Evolutionary conservation across 53 echinoderm and acorn worm species (phyloP).

Genomic region (Paelopatides confundens): DNA sequence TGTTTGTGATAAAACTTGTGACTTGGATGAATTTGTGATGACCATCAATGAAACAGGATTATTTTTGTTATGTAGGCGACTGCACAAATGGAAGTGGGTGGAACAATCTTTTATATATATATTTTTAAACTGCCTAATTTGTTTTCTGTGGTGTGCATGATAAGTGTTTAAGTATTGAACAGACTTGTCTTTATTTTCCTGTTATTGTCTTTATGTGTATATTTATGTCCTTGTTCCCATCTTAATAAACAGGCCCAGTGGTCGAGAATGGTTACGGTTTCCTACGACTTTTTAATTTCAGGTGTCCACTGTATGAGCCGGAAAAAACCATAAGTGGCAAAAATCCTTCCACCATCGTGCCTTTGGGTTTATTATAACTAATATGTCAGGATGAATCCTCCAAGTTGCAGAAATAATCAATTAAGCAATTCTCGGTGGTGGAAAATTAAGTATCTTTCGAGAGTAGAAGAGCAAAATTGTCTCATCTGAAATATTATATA

Average conservation of each 20-base stretch:
- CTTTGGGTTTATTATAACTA: background rate
- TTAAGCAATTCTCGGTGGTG: background rate
- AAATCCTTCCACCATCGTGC: slow-evolving; percentile 7
- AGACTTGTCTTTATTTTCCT: background rate
- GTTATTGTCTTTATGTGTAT: background rate
- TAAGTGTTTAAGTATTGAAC: no score
- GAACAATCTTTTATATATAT: no score
- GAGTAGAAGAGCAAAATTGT: background rate
- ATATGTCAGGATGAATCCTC: no score
- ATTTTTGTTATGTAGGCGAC: no score
- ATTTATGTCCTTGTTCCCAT: background rate
- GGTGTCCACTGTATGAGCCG: slow-evolving; percentile 40
- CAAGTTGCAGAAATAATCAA: background rate
- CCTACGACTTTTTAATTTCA: slow-evolving; percentile 35
- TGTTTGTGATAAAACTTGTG: no score
- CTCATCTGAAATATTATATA: background rate
- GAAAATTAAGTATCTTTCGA: background rate
- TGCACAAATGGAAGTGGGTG: no score
- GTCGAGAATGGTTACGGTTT: background rate
- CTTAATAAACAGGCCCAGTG: background rate
- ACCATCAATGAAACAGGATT: no score
- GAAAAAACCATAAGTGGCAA: slow-evolving; percentile 32
- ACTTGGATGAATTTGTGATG: no score
- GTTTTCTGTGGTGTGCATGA: no score
- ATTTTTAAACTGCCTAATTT: no score